Evolutionary conservation across 2,113 vertebrate species (phyloP), one percentile per base, ranked within the genome.

Genomic region (Galbula dea): DNA sequence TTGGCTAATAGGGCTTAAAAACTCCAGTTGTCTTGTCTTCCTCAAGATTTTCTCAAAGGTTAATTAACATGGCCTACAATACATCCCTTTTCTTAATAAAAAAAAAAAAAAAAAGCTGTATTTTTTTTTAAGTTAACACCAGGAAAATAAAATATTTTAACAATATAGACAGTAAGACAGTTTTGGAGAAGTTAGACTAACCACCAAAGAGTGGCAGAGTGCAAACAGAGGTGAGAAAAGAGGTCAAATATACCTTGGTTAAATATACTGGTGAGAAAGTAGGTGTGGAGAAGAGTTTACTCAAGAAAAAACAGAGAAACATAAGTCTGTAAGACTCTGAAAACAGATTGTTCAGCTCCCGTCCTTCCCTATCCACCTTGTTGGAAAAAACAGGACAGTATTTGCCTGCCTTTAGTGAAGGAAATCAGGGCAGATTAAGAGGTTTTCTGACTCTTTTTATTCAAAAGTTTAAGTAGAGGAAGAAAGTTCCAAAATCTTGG

Each of bases 141-240:
- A 67, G 34, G 46, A 89, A 95, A 92, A 87, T 26, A 58, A 71
- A 88, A 89, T 4, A 34, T 67, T 91, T 88, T 77, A 85, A 88
- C 43, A 51, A 45, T 20, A 65, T 24, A 90, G 83, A 63, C 67
- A 88, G 76, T 94, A 90, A 94, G 41, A 82, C n/a, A 78, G 36
- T 90, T 82, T 85, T 94, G 62, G 61, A 94, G 90, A 96, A 96
- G 81, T 93, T 82, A 84, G 54, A 72, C 66, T 72, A 75, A 90
- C 57, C 61, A 81, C 45, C 69, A 81, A 83, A 76, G 29, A 78
- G 54, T 34, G 22, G 24, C 43, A 20, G 62, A 78, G 58, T 79
- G 29, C 75, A 92, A 86, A 75, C 3, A 74, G 65, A 77, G 82
- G 43, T 72, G 68, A 96, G 63, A 85, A 85, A 85, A 43, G 36